Percentiles rank a stretch among this genome's conserved stretches.
These are phyloP conservation scores for Limnephilus rhombicus DNA, from an alignment of 2,888 invertebrate species.

Conservation along the genomic window DNA sequence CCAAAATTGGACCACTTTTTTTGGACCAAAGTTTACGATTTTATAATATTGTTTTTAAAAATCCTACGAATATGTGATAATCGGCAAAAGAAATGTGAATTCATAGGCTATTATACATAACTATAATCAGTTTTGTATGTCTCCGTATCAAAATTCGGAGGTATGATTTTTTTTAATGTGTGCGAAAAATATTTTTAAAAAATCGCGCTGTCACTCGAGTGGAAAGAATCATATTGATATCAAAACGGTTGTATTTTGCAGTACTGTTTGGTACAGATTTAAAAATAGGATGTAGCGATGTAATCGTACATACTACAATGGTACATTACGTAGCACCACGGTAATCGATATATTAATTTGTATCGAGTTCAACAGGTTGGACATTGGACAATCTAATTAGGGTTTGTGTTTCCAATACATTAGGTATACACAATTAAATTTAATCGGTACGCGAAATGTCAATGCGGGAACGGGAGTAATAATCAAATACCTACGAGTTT, in stretches of 20 bases:
- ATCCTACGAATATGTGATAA: no score
- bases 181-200: no score
- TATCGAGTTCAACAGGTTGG: constrained; percentile 23
- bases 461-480: neutral
- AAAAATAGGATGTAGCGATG: neutral
- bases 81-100: no score
- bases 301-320: neutral
- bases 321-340: neutral
- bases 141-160: no score
- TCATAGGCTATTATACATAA: no score
- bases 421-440: constrained; percentile 25
- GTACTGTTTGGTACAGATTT: neutral
- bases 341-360: neutral
- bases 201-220: no score
- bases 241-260: neutral
- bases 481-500: neutral
- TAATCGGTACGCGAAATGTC: constrained; percentile 17
- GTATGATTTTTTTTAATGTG: no score
- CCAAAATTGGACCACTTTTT: no score
- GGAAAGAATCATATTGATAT: neutral
- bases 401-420: constrained; percentile 29
- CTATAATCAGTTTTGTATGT: no score
- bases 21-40: no score
- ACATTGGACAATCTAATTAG: neutral
- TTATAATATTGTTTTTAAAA: no score